Conservation (phyloP, 1,140 invertebrate species). For the Rhopalosiphum maidis region DNA sequence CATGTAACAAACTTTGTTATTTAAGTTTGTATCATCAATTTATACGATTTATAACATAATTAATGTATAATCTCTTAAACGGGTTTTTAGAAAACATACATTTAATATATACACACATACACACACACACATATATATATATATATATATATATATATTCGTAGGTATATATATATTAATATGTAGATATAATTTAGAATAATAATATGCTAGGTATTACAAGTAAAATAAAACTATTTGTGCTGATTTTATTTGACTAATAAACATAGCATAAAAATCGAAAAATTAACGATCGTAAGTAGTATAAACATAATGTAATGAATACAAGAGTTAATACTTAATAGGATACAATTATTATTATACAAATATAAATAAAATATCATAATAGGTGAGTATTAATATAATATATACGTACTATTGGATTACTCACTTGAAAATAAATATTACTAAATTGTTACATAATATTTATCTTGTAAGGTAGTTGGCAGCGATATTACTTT, state of each 20-base stretch:
- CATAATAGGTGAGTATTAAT: background rate
- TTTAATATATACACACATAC: background rate
- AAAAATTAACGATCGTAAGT: background rate
- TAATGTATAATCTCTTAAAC: background rate
- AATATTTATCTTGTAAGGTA: background rate
- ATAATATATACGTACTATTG: background rate
- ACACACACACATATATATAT: background rate
- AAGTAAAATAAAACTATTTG: constrained; percentile 52
- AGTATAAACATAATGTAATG: constrained; percentile 39
- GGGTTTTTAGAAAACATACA: background rate
- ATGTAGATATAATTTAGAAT: constrained; percentile 40
- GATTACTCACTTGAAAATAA: constrained; percentile 20
- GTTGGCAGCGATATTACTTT: constrained; percentile 13
- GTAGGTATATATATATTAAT: background rate
- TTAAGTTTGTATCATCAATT: constrained; percentile 20
- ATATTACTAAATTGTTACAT: background rate
- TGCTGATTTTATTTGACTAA: constrained; percentile 38
- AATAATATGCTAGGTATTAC: constrained; percentile 21
- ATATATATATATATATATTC: background rate
- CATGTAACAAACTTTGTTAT: background rate
- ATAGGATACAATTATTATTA: constrained; percentile 22
- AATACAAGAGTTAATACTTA: constrained; percentile 12
- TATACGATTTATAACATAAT: constrained; percentile 18
- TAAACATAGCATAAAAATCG: constrained; percentile 36
- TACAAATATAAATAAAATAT: constrained; percentile 20